phyloP scores from a whole-genome alignment of 1,140 invertebrate genomes.

The Drosophila micromelanica region DNA sequence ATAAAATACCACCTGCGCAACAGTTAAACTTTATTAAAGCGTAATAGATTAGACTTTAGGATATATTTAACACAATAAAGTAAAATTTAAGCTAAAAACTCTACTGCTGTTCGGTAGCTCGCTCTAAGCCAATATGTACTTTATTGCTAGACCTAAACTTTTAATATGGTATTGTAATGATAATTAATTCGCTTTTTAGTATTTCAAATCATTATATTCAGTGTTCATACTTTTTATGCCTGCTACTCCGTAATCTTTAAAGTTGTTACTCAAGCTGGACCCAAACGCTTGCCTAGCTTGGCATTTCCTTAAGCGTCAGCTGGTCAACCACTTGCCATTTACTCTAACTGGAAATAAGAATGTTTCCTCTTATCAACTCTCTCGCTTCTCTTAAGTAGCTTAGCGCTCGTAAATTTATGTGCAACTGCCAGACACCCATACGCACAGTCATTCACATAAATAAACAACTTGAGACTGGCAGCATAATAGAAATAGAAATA shows the following conservation, averaged over 20 bases:
- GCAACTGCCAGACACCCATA: slow-evolving; percentile 52
- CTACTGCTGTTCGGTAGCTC: not conserved
- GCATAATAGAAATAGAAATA: slow-evolving; percentile 66
- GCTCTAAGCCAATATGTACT: too few species aligned
- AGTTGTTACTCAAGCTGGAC: not conserved
- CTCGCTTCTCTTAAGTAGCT: slow-evolving; percentile 45
- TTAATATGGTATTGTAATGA: not conserved
- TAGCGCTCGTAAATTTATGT: slow-evolving; percentile 69
- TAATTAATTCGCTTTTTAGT: not conserved
- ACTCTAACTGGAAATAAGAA: slow-evolving; percentile 23
- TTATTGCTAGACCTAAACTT: too few species aligned
- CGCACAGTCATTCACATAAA: slow-evolving; percentile 71
- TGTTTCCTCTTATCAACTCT: slow-evolving; percentile 28
- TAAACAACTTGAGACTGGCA: slow-evolving; percentile 66
- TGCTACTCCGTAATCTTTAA: not conserved
- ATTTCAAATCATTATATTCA: not conserved
- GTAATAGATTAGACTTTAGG: too few species aligned
- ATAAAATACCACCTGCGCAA: too few species aligned
- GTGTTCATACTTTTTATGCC: slow-evolving; percentile 1
- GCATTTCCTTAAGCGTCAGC: slow-evolving; percentile 23
- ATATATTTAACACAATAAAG: not conserved
- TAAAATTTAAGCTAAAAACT: not conserved
- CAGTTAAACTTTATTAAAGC: too few species aligned
- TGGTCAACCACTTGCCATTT: slow-evolving; percentile 23
- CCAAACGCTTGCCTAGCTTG: slow-evolving; percentile 5